phyloP scores from a whole-genome alignment of 2,113 vertebrate species.

The Capreolus pygargus region DNA sequence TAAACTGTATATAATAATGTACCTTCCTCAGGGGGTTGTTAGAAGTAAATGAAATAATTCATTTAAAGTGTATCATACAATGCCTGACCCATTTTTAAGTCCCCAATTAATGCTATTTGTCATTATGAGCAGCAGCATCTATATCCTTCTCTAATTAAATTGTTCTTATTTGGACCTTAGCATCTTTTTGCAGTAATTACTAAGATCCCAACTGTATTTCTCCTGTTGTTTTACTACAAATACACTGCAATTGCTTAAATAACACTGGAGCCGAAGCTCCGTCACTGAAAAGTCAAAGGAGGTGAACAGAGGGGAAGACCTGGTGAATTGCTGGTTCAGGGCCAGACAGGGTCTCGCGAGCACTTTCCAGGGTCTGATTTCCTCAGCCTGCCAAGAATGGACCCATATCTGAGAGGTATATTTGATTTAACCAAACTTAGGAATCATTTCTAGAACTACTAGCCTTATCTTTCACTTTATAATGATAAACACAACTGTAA shows the following conservation, averaged over 20 bases:
- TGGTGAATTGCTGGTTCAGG: not conserved
- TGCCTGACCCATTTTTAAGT: slow-evolving; percentile 49
- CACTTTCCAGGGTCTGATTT: not conserved
- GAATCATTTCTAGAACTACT: not conserved
- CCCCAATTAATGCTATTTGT: slow-evolving; percentile 26
- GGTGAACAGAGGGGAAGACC: not conserved
- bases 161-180: slow-evolving; percentile 31
- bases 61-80: slow-evolving; percentile 46
- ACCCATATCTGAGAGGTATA: not conserved
- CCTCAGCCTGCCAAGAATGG: not conserved
- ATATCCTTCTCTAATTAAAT: slow-evolving; percentile 55
- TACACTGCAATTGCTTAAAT: slow-evolving; percentile 9
- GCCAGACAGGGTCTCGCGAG: not conserved
- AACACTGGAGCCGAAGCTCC: not conserved
- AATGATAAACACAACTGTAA: not conserved
- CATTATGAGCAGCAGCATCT: slow-evolving; percentile 2
- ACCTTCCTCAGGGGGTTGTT: slow-evolving; percentile 27
- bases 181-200: slow-evolving; percentile 34
- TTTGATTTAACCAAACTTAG: not conserved
- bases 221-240: slow-evolving; percentile 28
- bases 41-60: slow-evolving; percentile 43
- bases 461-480: not conserved
- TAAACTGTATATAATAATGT: slow-evolving; percentile 34
- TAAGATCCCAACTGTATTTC: not conserved
- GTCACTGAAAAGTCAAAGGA: not conserved